A percentile compares a stretch with the other conserved stretches of the same genome.
phyloP scores from a whole-genome alignment of 2,113 vertebrate genomes.

The Ameiurus melas region DNA sequence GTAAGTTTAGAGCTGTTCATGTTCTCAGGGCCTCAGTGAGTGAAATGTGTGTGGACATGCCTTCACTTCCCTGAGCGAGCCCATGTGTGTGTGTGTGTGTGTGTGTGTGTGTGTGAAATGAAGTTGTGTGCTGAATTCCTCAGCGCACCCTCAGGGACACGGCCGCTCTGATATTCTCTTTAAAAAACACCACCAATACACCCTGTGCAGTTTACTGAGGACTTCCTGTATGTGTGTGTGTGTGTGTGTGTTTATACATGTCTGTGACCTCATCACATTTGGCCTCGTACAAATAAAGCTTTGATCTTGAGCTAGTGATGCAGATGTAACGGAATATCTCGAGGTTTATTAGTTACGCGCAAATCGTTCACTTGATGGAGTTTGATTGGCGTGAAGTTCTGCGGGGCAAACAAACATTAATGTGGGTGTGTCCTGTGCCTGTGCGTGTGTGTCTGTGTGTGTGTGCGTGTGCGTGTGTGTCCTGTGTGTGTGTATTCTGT shows the following conservation, averaged over 20 bases:
- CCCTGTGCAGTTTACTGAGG: constrained; percentile 67
- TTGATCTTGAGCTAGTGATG: constrained; percentile 72
- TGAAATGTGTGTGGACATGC: constrained; percentile 37
- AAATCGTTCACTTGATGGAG: constrained; percentile 59
- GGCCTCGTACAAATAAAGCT: constrained; percentile 69
- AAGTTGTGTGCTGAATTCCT: constrained; percentile 54
- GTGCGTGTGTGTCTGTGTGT: not conserved
- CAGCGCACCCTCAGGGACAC: constrained; percentile 56
- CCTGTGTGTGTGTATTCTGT: constrained; percentile 11
- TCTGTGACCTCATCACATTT: constrained; percentile 71
- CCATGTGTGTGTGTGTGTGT: constrained; percentile 28
- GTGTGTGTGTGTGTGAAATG: constrained; percentile 15
- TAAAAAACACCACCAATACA: constrained; percentile 72
- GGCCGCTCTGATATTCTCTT: constrained; percentile 50
- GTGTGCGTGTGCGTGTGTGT: constrained; percentile 5
- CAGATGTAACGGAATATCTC: constrained; percentile 72
- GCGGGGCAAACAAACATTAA: constrained; percentile 40
- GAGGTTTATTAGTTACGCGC: constrained; percentile 68
- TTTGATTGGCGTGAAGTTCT: constrained; percentile 50
- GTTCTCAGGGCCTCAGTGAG: constrained; percentile 29
- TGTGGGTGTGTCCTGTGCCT: constrained; percentile 7
- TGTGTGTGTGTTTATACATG: constrained; percentile 15
- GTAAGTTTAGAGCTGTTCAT: constrained; percentile 21
- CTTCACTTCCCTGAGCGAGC: constrained; percentile 34
- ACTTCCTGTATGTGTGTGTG: constrained; percentile 66